These are phyloP conservation scores for Engraulis encrasicolus DNA, from an alignment of 2,113 vertebrate genomes.

Conservation along the genomic window DNA sequence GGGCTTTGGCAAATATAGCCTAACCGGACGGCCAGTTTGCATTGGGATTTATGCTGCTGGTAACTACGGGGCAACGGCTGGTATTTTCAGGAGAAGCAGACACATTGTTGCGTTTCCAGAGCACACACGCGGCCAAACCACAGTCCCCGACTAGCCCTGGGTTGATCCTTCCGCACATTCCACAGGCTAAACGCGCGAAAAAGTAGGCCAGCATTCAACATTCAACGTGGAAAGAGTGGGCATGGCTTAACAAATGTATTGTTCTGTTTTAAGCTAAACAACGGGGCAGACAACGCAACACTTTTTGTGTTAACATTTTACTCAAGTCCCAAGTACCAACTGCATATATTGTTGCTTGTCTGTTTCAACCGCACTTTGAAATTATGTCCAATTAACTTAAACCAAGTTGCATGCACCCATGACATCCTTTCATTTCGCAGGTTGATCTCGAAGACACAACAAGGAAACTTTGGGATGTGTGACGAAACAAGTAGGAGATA, in stretches of 20 bases:
- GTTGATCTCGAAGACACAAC: constrained; percentile 1
- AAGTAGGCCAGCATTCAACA: constrained; percentile 65
- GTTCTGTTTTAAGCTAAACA: not conserved
- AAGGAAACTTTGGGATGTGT: constrained; percentile 57
- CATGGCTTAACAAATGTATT: not conserved
- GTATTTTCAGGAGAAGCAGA: constrained; percentile 62
- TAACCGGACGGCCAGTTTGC: constrained; percentile 29
- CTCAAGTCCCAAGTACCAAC: not conserved
- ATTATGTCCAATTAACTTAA: not conserved
- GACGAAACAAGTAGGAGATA: constrained; percentile 63
- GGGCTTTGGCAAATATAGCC: not conserved
- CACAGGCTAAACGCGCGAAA: constrained; percentile 73
- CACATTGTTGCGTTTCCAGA: constrained; percentile 75
- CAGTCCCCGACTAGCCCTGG: constrained; percentile 50
- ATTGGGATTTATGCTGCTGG: constrained; percentile 60
- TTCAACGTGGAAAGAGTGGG: constrained; percentile 23
- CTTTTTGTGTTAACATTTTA: not conserved
- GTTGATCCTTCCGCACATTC: constrained; percentile 77
- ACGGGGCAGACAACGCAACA: not conserved
- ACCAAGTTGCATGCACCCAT: no score
- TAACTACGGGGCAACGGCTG: constrained; percentile 53
- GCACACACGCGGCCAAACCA: constrained; percentile 70
- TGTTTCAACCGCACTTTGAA: not conserved
- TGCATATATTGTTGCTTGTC: not conserved
- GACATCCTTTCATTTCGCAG: not conserved